Percentiles rank a stretch among this genome's conserved stretches.
Conservation (phyloP, 1,140 invertebrate genomes). For the Neodiprion pinetum region DNA sequence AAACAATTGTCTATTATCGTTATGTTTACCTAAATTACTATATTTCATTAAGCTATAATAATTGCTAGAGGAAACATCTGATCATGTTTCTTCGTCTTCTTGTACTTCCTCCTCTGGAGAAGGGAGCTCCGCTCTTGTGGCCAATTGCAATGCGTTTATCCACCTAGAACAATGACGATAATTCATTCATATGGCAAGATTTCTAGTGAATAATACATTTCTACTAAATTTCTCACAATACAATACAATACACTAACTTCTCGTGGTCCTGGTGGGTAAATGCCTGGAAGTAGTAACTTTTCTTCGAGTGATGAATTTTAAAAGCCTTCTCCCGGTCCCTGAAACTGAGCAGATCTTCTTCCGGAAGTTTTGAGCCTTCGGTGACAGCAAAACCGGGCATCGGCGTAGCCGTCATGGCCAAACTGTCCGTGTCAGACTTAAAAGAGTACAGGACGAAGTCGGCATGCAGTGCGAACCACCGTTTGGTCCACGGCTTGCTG, state of each 20-base stretch:
- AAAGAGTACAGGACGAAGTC: conserved; percentile 75
- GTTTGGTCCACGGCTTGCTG: conserved; percentile 64
- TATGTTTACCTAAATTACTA: conserved; percentile 38
- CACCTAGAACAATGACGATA: conserved; percentile 48
- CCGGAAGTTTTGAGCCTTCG: conserved; percentile 49
- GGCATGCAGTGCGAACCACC: conserved; percentile 69
- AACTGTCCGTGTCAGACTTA: conserved; percentile 64
- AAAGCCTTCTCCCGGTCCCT: conserved; percentile 63
- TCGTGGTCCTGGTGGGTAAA: conserved; percentile 57
- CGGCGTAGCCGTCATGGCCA: conserved; percentile 69
- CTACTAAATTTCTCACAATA: background rate
- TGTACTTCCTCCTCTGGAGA: conserved; percentile 29
- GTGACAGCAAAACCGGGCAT: conserved; percentile 67
- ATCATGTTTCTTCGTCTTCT: conserved; percentile 42
- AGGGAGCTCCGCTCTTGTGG: conserved; percentile 63
- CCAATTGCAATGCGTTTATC: conserved; percentile 59
- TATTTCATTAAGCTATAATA: conserved; percentile 39
- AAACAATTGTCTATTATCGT: conserved; percentile 49
- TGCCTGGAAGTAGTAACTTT: conserved; percentile 65
- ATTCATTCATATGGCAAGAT: background rate
- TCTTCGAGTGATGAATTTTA: conserved; percentile 66
- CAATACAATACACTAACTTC: conserved; percentile 48
- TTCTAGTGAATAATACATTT: background rate
- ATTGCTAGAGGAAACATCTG: conserved; percentile 45
- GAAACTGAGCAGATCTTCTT: conserved; percentile 51